Evolutionary conservation across 2,888 invertebrate species (phyloP).

Genomic region (Morinoia aosen): DNA sequence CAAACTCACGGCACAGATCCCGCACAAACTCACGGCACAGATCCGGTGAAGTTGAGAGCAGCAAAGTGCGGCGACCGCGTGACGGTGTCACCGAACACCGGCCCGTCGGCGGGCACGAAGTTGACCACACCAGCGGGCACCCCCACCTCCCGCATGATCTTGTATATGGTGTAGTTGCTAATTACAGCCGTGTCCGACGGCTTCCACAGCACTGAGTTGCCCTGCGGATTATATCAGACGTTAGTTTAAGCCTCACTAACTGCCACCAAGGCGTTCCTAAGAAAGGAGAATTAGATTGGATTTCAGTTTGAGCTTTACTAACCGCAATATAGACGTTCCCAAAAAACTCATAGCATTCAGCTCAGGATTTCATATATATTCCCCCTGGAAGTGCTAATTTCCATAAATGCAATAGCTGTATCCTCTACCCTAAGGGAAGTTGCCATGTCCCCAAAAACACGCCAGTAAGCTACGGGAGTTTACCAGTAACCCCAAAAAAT

Average conservation of each 20-base stretch:
- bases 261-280: too few relatives aligned
- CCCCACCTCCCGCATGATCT: slow-evolving; percentile 95
- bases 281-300: too few relatives aligned
- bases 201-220: slow-evolving; percentile 97
- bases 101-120: slow-evolving; percentile 96
- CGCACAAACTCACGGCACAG: slow-evolving; percentile 81
- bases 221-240: too few relatives aligned
- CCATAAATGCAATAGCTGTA: too few relatives aligned
- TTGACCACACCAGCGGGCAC: slow-evolving; percentile 97
- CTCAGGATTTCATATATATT: too few relatives aligned
- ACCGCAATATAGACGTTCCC: too few relatives aligned
- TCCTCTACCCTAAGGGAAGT: too few relatives aligned
- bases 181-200: slow-evolving; percentile 97
- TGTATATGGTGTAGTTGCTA: slow-evolving; percentile 94
- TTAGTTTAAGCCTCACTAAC: too few relatives aligned
- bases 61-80: slow-evolving; percentile 88
- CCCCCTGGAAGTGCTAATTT: too few relatives aligned
- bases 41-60: slow-evolving; percentile 98
- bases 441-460: background rate
- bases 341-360: too few relatives aligned
- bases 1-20: background rate
- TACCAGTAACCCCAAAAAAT: too few relatives aligned
- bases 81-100: slow-evolving; percentile 92
- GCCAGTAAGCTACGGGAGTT: background rate
- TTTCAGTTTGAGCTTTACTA: too few relatives aligned